phyloP scores from a whole-genome alignment of 2,797 vertebrate genomes.

The Coccyzus lansbergi region DNA sequence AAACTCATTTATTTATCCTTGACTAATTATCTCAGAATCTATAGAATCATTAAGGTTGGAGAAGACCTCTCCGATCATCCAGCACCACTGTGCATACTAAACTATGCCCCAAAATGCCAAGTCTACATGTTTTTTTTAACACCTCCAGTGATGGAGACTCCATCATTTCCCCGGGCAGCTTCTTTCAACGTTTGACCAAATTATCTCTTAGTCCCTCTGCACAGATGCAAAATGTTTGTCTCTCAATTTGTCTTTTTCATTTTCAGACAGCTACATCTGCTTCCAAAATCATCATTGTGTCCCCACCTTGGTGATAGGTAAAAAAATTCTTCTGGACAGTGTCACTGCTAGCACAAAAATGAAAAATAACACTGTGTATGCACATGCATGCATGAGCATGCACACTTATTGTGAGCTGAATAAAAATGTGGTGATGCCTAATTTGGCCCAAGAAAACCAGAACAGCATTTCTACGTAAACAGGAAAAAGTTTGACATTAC shows the following conservation, averaged over 20 bases:
- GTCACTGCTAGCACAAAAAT: not conserved
- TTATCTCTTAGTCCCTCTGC: not conserved
- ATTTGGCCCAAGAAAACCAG: slow-evolving; percentile 44
- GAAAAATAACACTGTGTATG: not conserved
- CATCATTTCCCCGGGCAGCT: too few species aligned
- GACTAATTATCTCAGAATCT: not conserved
- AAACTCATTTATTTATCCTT: not conserved
- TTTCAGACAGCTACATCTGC: not conserved
- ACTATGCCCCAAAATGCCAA: too few species aligned
- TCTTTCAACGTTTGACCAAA: too few species aligned
- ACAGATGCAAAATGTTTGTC: not conserved
- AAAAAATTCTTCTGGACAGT: slow-evolving; percentile 5
- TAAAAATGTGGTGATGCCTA: slow-evolving; percentile 28
- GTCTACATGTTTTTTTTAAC: too few species aligned
- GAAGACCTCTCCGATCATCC: too few species aligned
- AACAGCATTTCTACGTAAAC: slow-evolving; percentile 18
- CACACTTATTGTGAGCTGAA: not conserved
- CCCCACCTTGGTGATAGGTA: not conserved
- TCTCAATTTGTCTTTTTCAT: not conserved
- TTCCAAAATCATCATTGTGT: slow-evolving; percentile 26
- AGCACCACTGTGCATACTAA: too few species aligned
- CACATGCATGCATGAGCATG: not conserved
- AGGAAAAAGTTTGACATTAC: not conserved
- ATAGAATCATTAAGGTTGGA: too few species aligned
- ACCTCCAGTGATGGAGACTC: too few species aligned